Evolutionary conservation across 2,888 invertebrate genomes (phyloP), one percentile per base, ranked within the genome.

Genomic region (Drosophila borborema): DNA sequence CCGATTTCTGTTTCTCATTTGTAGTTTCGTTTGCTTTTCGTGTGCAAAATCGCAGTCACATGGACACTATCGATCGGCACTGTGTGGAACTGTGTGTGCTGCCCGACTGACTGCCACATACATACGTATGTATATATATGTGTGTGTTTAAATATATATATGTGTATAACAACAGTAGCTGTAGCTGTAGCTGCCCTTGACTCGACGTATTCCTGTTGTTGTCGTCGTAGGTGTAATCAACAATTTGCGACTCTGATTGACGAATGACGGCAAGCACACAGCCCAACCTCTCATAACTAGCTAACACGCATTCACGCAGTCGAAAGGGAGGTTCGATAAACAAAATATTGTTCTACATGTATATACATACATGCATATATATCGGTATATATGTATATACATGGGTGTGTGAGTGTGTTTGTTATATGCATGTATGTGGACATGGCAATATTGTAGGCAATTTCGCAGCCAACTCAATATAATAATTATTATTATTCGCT

Each of bases 241-340:
- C 81, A 87, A 87, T 89, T 89, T 82, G 87, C 87, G 73, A 86
- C 84, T 84, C 81, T 86, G 86, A 86, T 88, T 86, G 89, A 86
- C 89, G 86, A 82, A 83, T 80, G 77, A 76, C 77, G 70, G 34
- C 10, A 6, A 46, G 43, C 58, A 36, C 75, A 63, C 64, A 34
- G 49, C 43, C 58, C 18, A 20, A 41, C n/a, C 41, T n/a, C n/a
- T 55, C 18, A 63, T 36, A 56, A 49, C 59, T 41, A 48, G 69
- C 60, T 68, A 53, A 38, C 61, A 73, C 78, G 74, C 77, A 71
- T 68, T 74, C 64, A 74, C 78, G 71, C 78, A 77, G 77, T 45
- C 41, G 28, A 41, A 16, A 40, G 8, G 40, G 40, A 23, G 54
- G 54, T 55, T 55, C 54, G n/a, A 45, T 58, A 45, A 45, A 36